These are phyloP conservation scores for Oreochromis tanganicae DNA, from an alignment of 2,113 vertebrate genomes.

Conservation along the genomic window DNA sequence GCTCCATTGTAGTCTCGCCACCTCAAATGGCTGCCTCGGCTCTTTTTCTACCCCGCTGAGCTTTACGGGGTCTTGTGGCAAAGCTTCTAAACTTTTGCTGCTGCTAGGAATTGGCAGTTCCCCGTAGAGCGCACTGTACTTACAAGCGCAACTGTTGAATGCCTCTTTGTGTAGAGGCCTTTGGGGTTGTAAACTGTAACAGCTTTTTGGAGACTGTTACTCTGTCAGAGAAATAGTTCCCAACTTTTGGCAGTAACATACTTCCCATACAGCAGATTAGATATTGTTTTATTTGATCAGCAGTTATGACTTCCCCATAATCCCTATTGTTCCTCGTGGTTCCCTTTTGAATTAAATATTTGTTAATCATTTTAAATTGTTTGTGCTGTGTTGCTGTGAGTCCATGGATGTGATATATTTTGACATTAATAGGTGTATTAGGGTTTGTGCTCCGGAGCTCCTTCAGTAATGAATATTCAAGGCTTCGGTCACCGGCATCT, in stretches of 20 bases:
- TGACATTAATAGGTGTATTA: neutral
- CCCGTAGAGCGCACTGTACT: neutral
- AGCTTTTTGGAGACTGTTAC: neutral
- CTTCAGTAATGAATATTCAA: neutral
- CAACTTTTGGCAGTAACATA: neutral
- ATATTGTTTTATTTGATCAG: neutral
- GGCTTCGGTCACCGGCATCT: neutral
- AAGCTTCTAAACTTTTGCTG: neutral
- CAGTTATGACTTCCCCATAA: neutral
- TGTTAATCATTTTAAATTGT: neutral
- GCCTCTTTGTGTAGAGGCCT: slow-evolving; percentile 3
- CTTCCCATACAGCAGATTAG: neutral
- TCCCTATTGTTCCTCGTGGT: neutral
- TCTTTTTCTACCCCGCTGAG: neutral
- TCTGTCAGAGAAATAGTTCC: neutral
- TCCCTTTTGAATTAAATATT: neutral
- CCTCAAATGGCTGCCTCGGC: neutral
- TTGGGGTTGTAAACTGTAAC: neutral
- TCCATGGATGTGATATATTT: neutral
- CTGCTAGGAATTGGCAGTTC: neutral
- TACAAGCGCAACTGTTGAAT: neutral
- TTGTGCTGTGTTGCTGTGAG: neutral
- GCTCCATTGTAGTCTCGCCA: neutral
- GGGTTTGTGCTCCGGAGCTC: neutral
- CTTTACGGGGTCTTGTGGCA: neutral